These are phyloP conservation scores for Adoxophyes honmai DNA, from an alignment of 1,140 invertebrate genomes.

Conservation along the genomic window DNA sequence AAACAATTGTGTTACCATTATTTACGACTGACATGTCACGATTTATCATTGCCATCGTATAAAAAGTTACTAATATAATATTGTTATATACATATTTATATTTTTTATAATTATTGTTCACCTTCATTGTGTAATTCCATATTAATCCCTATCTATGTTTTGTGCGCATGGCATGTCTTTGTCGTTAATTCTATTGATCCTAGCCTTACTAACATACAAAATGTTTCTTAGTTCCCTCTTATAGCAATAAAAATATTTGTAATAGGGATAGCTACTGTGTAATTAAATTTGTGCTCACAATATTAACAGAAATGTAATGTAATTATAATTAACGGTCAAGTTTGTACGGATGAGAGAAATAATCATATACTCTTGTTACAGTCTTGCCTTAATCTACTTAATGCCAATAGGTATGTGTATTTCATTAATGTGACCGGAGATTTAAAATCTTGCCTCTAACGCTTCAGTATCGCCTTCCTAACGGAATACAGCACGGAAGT, in stretches of 20 bases:
- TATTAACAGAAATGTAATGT: not conserved
- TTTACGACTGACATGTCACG: no score
- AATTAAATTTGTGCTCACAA: not conserved
- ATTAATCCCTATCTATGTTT: not conserved
- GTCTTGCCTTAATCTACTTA: conserved; percentile 12
- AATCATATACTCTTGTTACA: conserved; percentile 7
- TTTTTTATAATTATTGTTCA: conserved; percentile 1
- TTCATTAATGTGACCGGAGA: conserved; percentile 10
- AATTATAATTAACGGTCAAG: not conserved
- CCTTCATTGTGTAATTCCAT: conserved; percentile 8
- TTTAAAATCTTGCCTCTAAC: not conserved
- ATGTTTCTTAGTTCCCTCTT: conserved; percentile 3
- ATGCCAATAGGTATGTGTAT: not conserved
- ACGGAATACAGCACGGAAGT: no score
- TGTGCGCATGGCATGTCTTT: conserved; percentile 5
- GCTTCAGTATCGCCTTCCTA: no score
- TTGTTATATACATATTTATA: not conserved
- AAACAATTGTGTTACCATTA: no score
- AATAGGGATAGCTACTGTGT: conserved; percentile 3
- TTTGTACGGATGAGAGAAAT: not conserved
- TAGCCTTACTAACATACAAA: conserved; percentile 1
- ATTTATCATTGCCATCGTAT: conserved; percentile 6
- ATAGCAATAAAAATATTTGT: conserved; percentile 10
- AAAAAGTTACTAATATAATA: conserved; percentile 19
- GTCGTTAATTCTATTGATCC: not conserved